Percentiles rank a stretch among this genome's conserved stretches.
These are phyloP conservation scores for Alcedo quadribrachys DNA, from an alignment of 2,797 vertebrate genomes.

Conservation along the genomic window DNA sequence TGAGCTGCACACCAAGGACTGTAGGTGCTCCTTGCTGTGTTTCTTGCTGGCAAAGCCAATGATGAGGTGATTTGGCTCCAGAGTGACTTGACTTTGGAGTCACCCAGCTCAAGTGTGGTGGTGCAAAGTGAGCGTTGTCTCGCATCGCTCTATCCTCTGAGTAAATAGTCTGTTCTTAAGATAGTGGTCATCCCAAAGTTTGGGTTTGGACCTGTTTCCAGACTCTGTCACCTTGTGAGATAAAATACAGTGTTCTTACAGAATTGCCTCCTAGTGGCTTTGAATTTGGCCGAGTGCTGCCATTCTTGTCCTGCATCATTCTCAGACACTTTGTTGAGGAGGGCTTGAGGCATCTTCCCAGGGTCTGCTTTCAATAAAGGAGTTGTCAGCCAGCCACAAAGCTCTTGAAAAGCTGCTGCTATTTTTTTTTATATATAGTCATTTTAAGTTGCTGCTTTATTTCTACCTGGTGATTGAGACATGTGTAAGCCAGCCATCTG, in stretches of 20 bases:
- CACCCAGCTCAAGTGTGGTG: background rate
- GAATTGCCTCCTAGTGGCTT: background rate
- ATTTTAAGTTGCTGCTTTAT: slow-evolving; percentile 26
- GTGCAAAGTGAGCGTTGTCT: background rate
- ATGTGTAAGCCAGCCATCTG: background rate
- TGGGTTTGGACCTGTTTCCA: slow-evolving; percentile 16
- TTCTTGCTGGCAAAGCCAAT: background rate
- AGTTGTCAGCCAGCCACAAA: slow-evolving; percentile 32
- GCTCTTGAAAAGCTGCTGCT: slow-evolving; percentile 8
- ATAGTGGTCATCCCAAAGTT: background rate
- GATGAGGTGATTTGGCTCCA: background rate
- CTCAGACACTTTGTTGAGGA: background rate
- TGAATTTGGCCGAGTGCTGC: slow-evolving; percentile 14
- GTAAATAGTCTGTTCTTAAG: background rate
- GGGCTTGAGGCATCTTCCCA: slow-evolving; percentile 35
- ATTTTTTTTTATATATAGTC: background rate
- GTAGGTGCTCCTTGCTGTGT: background rate
- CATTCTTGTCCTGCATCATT: background rate
- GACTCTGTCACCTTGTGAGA: slow-evolving; percentile 16
- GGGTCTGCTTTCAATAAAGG: slow-evolving; percentile 46
- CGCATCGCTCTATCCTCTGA: background rate
- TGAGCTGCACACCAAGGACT: background rate
- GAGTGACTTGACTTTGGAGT: background rate
- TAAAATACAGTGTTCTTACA: slow-evolving; percentile 11
- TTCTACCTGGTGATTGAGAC: slow-evolving; percentile 27